Percentiles rank a stretch among this genome's conserved stretches.
Conservation (phyloP, 2,888 invertebrate genomes). For the Nezara viridula region DNA sequence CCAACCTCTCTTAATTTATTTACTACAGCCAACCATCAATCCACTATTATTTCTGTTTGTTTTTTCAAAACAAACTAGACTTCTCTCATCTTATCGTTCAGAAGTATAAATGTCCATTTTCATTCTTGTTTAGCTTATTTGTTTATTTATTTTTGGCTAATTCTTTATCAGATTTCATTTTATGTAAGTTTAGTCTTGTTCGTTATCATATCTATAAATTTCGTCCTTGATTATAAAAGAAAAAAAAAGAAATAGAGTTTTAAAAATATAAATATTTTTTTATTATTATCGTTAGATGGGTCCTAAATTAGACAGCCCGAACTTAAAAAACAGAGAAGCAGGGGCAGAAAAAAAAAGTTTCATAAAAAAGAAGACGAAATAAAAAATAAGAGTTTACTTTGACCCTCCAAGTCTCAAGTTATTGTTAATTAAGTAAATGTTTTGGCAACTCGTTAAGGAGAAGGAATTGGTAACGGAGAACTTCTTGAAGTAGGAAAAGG, state of each 20-base stretch:
- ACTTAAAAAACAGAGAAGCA: background rate
- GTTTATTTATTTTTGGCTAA: no score
- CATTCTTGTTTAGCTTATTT: no score
- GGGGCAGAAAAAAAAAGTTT: background rate
- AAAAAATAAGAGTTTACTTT: background rate
- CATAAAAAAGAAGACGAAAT: background rate
- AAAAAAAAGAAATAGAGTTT: background rate
- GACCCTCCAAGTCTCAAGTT: conserved; percentile 5
- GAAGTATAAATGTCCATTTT: no score
- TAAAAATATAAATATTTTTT: background rate
- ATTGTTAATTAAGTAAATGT: conserved; percentile 26
- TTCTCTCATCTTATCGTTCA: no score
- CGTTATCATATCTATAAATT: no score
- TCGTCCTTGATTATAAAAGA: background rate
- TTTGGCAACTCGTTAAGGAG: conserved; percentile 26
- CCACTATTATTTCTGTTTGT: no score
- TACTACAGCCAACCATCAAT: no score
- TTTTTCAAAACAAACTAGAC: no score
- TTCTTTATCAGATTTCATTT: no score
- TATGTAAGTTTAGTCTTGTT: no score
- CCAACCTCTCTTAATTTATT: no score
- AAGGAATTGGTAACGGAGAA: background rate
- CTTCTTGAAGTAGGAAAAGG: background rate
- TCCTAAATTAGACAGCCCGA: background rate
- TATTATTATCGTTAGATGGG: background rate